phyloP scores from a whole-genome alignment of 2,888 invertebrate species.

The Himalopsyche anomala region DNA sequence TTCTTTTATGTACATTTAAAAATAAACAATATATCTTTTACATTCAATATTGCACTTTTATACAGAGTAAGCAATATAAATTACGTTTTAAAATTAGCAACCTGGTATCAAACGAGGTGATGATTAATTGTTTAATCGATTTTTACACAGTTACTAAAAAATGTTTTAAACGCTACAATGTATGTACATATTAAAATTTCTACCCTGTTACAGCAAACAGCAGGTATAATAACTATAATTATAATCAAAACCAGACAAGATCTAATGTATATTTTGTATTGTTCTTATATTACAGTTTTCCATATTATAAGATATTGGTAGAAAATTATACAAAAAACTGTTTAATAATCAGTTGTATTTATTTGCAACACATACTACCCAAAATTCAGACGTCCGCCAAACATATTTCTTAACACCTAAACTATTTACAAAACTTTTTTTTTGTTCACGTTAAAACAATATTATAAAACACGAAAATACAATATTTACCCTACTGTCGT shows the following conservation, averaged over 20 bases:
- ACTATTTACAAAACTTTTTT: not conserved
- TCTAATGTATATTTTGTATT: not conserved
- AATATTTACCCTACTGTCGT: slow-evolving; percentile 2
- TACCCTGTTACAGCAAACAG: not conserved
- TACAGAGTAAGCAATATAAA: not conserved
- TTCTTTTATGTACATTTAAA: slow-evolving; percentile 52
- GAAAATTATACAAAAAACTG: slow-evolving; percentile 20
- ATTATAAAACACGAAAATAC: slow-evolving; percentile 17
- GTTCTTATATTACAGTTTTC: not conserved
- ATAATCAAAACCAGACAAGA: not conserved
- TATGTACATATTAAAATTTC: slow-evolving; percentile 32
- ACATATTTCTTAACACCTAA: not conserved
- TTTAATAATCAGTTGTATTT: not conserved
- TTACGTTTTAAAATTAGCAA: not conserved
- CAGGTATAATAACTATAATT: not conserved
- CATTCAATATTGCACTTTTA: slow-evolving; percentile 33
- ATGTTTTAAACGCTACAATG: slow-evolving; percentile 29
- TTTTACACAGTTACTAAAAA: not conserved
- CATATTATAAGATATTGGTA: not conserved
- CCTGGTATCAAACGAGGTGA: slow-evolving; percentile 1
- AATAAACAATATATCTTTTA: slow-evolving; percentile 52
- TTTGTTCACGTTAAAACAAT: not conserved
- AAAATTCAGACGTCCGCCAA: not conserved
- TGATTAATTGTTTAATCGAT: not conserved
- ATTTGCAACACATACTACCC: not conserved